Conservation (phyloP, 2,888 invertebrate species). For the Apamea monoglypha region DNA sequence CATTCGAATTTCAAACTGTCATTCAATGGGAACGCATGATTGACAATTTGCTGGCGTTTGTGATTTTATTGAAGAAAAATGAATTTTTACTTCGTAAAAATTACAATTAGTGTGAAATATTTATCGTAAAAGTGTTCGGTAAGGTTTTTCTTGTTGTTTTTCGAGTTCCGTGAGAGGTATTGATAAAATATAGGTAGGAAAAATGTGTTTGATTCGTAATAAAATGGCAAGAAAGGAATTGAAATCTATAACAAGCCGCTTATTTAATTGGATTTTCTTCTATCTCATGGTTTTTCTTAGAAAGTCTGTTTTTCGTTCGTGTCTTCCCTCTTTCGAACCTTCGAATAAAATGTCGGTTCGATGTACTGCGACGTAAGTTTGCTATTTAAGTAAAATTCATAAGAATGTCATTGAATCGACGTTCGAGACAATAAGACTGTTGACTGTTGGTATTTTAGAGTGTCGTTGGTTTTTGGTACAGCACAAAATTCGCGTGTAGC, state of each 20-base stretch:
- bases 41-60: slow-evolving; percentile 53
- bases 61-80: slow-evolving; percentile 32
- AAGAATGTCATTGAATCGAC: background rate
- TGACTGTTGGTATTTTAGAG: background rate
- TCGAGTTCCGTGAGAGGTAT: background rate
- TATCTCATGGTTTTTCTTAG: slow-evolving; percentile 20
- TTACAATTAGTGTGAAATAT: slow-evolving; percentile 18
- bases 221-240: slow-evolving; percentile 39
- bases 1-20: slow-evolving; percentile 61
- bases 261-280: slow-evolving; percentile 41
- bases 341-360: slow-evolving; percentile 2
- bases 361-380: background rate
- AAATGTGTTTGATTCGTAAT: slow-evolving; percentile 48
- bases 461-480: background rate
- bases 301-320: slow-evolving; percentile 14
- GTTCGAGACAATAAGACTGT: background rate
- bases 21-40: slow-evolving; percentile 51
- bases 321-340: background rate
- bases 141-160: background rate
- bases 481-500: background rate
- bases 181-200: background rate
- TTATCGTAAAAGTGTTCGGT: slow-evolving; percentile 1
- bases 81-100: background rate
- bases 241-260: slow-evolving; percentile 29
- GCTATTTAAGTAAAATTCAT: background rate